Conservation (phyloP, 92 coral and sea anemone species). For the Blastomussa wellsi region DNA sequence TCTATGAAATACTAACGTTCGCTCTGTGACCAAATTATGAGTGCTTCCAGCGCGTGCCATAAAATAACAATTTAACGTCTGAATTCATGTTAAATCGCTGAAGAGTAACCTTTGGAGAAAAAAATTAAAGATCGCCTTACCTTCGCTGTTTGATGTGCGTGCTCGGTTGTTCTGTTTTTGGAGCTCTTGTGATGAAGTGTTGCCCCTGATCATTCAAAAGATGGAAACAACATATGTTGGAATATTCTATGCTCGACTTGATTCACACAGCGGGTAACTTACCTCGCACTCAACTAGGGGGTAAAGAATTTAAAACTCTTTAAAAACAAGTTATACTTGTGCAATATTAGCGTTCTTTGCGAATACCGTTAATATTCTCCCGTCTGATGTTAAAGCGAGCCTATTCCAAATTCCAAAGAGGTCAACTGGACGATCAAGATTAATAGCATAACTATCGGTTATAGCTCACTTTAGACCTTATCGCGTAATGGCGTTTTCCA, state of each 20-base stretch:
- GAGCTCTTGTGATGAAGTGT: neutral
- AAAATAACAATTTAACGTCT: constrained; percentile 16
- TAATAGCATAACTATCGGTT: constrained; percentile 21
- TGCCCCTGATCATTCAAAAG: constrained; percentile 3
- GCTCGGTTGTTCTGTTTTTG: neutral
- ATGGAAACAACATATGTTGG: constrained; percentile 3
- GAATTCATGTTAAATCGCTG: neutral
- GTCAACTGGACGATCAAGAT: neutral
- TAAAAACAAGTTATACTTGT: constrained; percentile 12
- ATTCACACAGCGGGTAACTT: constrained; percentile 23
- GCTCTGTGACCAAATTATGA: neutral
- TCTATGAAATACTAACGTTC: neutral
- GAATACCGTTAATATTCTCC: neutral
- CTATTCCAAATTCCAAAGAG: neutral
- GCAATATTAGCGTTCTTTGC: neutral
- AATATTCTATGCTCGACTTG: constrained; percentile 22
- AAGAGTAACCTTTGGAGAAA: neutral
- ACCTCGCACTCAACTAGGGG: constrained; percentile 15
- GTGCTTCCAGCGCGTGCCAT: constrained; percentile 1
- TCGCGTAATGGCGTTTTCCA: constrained; percentile 19
- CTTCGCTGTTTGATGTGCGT: neutral
- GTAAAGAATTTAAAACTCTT: constrained; percentile 37
- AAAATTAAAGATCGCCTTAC: neutral
- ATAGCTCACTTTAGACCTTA: neutral
- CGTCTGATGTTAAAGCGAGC: neutral